phyloP scores from a whole-genome alignment of 2,113 vertebrate genomes.

The Nothobranchius kuhntae region DNA sequence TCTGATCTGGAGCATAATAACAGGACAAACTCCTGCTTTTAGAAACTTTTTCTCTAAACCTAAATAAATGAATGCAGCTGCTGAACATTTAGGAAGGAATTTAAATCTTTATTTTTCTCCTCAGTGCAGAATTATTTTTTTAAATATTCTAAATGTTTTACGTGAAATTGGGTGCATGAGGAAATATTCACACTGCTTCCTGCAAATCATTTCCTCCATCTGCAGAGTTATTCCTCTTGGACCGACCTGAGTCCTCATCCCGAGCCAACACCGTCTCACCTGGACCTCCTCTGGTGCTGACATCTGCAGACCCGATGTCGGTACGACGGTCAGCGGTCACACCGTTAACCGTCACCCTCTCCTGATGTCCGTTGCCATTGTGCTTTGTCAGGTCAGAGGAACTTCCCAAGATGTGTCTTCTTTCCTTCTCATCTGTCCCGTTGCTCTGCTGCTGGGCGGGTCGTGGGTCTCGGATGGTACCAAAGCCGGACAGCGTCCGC shows the following conservation, averaged over 20 bases:
- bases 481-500: slow-evolving; percentile 45
- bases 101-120: not conserved
- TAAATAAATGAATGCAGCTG: too few species aligned
- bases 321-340: not conserved
- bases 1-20: too few species aligned
- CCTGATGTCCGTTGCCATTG: slow-evolving; percentile 38
- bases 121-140: not conserved
- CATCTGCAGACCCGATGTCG: not conserved
- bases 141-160: not conserved
- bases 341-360: slow-evolving; percentile 6
- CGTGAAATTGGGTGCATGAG: not conserved
- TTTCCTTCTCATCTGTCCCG: slow-evolving; percentile 31
- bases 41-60: too few species aligned
- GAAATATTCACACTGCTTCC: slow-evolving; percentile 10
- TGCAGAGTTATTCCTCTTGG: slow-evolving; percentile 2
- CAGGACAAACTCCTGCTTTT: too few species aligned
- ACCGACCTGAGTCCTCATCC: slow-evolving; percentile 1
- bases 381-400: slow-evolving; percentile 10
- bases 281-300: not conserved
- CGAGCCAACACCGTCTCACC: not conserved
- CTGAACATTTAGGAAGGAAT: too few species aligned
- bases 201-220: not conserved
- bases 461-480: slow-evolving; percentile 46
- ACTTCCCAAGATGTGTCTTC: not conserved
- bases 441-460: slow-evolving; percentile 28